Evolutionary conservation across 2,888 invertebrate species (phyloP).

Genomic region (Luperina testacea): DNA sequence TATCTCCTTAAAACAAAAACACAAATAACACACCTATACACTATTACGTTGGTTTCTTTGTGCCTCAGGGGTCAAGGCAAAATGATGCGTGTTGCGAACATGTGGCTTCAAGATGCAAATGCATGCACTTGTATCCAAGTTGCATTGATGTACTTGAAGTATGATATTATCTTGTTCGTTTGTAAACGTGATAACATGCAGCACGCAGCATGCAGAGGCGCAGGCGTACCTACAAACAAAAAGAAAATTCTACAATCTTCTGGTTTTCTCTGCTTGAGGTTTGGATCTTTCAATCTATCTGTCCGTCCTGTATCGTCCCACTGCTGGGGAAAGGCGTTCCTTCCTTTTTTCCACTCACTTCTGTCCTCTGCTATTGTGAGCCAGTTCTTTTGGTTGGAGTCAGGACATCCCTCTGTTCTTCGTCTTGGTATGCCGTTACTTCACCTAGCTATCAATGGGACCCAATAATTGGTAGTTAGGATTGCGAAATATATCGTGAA

Average conservation of each 20-base stretch:
- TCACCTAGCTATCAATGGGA: too few relatives aligned
- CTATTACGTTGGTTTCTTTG: not conserved
- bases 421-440: not conserved
- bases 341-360: too few relatives aligned
- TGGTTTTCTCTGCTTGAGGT: too few relatives aligned
- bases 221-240: not conserved
- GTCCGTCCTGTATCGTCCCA: not conserved
- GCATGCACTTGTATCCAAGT: constrained; percentile 10
- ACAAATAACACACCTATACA: not conserved
- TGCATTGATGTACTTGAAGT: constrained; percentile 14
- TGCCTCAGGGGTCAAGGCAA: constrained; percentile 24
- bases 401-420: not conserved
- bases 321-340: not conserved
- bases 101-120: constrained; percentile 25
- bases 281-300: not conserved
- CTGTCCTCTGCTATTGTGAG: not conserved
- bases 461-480: too few relatives aligned
- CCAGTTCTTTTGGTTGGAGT: not conserved
- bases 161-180: constrained; percentile 10
- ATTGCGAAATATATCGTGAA: not conserved
- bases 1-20: too few relatives aligned
- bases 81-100: not conserved
- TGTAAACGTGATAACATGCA: constrained; percentile 17
- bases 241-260: not conserved
- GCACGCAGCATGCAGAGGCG: not conserved